phyloP scores from a whole-genome alignment of 2,888 invertebrate genomes.

The Mesorhabditis belari region DNA sequence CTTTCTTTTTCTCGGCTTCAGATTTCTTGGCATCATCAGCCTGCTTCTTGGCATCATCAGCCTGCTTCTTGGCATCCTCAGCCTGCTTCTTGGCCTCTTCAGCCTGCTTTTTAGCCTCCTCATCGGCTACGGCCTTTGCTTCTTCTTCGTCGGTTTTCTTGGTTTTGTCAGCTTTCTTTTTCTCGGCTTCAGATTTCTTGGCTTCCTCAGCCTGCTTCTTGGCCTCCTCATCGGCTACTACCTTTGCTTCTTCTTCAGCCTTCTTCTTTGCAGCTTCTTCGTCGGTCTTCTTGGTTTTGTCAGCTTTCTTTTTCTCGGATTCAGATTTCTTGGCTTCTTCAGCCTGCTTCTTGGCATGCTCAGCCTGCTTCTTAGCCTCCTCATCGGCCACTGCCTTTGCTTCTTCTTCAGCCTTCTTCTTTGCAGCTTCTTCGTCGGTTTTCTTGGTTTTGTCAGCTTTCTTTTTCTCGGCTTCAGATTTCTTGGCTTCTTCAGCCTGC shows the following conservation, averaged over 20 bases:
- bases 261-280: neutral
- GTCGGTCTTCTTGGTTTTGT: neutral
- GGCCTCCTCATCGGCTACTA: neutral
- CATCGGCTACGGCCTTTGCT: neutral
- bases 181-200: neutral
- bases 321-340: slow-evolving; percentile 1
- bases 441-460: neutral
- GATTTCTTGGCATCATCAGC: neutral
- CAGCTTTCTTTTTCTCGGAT: neutral
- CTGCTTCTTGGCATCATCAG: neutral
- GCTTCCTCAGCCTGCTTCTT: neutral
- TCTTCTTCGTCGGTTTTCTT: neutral
- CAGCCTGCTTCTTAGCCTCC: no score
- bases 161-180: neutral
- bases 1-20: slow-evolving; percentile 1
- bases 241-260: neutral
- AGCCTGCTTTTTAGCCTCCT: neutral
- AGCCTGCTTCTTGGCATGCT: no score
- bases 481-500: no score
- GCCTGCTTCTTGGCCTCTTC: neutral
- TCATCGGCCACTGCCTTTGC: neutral
- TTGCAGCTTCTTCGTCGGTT: neutral
- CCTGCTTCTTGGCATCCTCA: neutral
- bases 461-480: no score
- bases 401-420: neutral